These are phyloP conservation scores for Anthopleura sola DNA, from an alignment of 64 coral and sea anemone genomes.

Conservation along the genomic window DNA sequence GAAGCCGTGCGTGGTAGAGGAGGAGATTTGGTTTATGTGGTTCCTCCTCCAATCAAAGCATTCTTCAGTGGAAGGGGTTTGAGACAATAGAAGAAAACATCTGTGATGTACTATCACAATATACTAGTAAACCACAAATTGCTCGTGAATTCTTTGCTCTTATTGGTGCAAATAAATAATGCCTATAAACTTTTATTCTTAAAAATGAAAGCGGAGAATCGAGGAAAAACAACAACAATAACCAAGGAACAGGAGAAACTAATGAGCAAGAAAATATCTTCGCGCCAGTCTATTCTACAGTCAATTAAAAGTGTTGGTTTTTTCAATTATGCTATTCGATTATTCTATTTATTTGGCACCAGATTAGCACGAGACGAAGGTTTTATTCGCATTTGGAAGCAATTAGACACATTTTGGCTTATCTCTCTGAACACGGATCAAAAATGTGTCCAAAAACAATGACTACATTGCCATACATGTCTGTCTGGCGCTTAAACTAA, in stretches of 20 bases:
- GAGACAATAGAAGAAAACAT: neutral
- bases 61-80: neutral
- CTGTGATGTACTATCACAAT: neutral
- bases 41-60: slow-evolving; percentile 9
- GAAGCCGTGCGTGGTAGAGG: neutral
- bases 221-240: neutral
- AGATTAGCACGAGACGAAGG: slow-evolving; percentile 11
- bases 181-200: neutral
- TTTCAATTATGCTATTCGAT: slow-evolving; percentile 1
- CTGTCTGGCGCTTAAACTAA: neutral
- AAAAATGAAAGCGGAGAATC: neutral
- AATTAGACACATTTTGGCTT: slow-evolving; percentile 10
- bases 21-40: neutral
- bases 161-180: neutral
- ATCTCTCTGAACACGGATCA: slow-evolving; percentile 3
- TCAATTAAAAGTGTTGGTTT: slow-evolving; percentile 16
- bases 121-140: neutral
- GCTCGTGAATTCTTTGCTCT: neutral
- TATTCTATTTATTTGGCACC: slow-evolving; percentile 15
- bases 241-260: neutral
- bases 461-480: neutral
- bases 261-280: slow-evolving; percentile 23
- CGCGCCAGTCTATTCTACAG: slow-evolving; percentile 10
- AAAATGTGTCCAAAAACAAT: neutral
- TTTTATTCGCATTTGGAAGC: slow-evolving; percentile 20